Base-by-base conservation (phyloP, 2,797 vertebrate species). In the Menidia menidia region DNA sequence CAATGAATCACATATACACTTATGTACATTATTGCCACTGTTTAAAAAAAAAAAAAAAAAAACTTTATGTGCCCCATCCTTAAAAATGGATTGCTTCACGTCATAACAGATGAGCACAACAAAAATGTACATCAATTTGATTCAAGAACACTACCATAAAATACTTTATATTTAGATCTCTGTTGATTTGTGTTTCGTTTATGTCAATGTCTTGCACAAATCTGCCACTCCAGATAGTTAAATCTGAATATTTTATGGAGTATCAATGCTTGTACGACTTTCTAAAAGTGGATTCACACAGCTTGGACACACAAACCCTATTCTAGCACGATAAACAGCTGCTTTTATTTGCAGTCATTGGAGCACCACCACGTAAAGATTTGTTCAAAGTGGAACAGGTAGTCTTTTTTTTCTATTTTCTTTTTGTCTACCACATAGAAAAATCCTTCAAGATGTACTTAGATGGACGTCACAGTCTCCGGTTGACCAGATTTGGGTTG, bases 21-120 rank as follows among this genome's bases (percentile, higher is more conserved):
- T 87, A 87, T 90, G 72, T 92, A 90, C 90, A 93, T 87, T 89
- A 87, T 85, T 87, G 77, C 80, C 78, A 73, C 67, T 73, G 63
- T 47, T 63, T 60, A 59, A 32, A 51, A 69, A 72, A 83, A 68
- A 69, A 72, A 83, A 68, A 77, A 13, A 73, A 25, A 77, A 13
- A 73, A 6, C 4, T 25, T 47, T 48, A 42, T 3, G 6, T 63
- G 42, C 61, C 68, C 60, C 68, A 62, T 71, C 63, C n/a, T 18
- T 39, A 64, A 32, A 81, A 64, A 73, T 53, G 30, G 52, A 78
- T 50, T 63, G 14, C 6, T 55, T 73, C 10, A 25, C 57, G 4
- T 71, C 6, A 44, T 47, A 15, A 60, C 44, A 58, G 53, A 70
- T 33, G n/a, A 56, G 55, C 11, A 72, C 25, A 68, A 74, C 14